Evolutionary conservation across 2,113 vertebrate species (phyloP).

Genomic region (Opisthocomus hoazin): DNA sequence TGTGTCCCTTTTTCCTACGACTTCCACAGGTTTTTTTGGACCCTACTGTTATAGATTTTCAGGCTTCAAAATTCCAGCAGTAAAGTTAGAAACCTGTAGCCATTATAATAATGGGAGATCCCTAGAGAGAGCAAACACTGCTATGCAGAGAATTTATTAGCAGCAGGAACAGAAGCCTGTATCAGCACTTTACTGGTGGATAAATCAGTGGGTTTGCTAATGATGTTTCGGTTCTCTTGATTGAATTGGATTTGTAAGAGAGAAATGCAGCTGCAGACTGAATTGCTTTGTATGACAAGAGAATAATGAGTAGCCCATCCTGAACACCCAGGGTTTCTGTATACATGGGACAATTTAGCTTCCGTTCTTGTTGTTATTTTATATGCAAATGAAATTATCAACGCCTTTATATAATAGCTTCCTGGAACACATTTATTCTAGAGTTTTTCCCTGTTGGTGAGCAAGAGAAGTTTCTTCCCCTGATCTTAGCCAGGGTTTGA

Average conservation of each 20-base stretch:
- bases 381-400: constrained; percentile 55
- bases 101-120: constrained; percentile 25
- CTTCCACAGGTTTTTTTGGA: neutral
- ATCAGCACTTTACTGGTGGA: constrained; percentile 47
- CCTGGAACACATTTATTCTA: constrained; percentile 25
- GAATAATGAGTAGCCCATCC: constrained; percentile 43
- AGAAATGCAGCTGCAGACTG: constrained; percentile 59
- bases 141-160: constrained; percentile 38
- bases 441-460: neutral
- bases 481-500: neutral
- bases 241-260: constrained; percentile 48
- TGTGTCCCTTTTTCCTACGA: neutral
- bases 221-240: constrained; percentile 46
- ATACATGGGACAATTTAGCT: constrained; percentile 8
- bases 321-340: constrained; percentile 8
- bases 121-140: neutral
- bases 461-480: neutral
- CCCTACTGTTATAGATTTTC: neutral
- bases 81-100: constrained; percentile 4
- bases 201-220: constrained; percentile 56
- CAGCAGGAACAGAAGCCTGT: constrained; percentile 17
- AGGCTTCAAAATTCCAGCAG: neutral
- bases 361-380: constrained; percentile 39
- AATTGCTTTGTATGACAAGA: constrained; percentile 47
- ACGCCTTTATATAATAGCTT: constrained; percentile 7